A percentile compares a stretch with the other conserved stretches of the same genome.
phyloP scores from a whole-genome alignment of 1,140 invertebrate genomes.

The Papilio aristodemus region DNA sequence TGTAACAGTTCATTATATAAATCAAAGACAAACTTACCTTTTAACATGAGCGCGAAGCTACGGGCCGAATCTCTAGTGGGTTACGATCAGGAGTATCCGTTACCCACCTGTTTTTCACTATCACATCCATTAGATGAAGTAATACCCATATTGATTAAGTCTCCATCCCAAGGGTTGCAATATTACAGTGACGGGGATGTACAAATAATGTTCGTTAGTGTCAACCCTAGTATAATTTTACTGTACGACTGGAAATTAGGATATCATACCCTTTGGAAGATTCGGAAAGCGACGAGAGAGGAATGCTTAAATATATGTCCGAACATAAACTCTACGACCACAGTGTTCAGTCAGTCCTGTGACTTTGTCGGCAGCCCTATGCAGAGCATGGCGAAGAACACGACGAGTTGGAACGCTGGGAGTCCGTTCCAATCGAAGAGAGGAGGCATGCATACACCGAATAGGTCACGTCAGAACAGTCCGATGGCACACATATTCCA shows the following conservation, averaged over 20 bases:
- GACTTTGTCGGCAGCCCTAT: constrained; percentile 66
- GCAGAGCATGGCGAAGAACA: constrained; percentile 57
- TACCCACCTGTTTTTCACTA: constrained; percentile 90
- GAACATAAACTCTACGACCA: constrained; percentile 74
- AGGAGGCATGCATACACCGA: constrained; percentile 50
- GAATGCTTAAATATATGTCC: constrained; percentile 84
- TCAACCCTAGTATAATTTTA: constrained; percentile 82
- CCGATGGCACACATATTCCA: constrained; percentile 82
- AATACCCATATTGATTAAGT: constrained; percentile 89
- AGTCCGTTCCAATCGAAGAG: constrained; percentile 70
- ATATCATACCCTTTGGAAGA: constrained; percentile 90
- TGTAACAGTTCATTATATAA: constrained; percentile 62
- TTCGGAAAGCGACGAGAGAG: constrained; percentile 87
- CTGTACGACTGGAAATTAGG: constrained; percentile 88
- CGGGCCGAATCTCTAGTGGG: constrained; percentile 64
- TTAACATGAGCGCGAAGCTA: constrained; percentile 68
- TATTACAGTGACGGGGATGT: constrained; percentile 78
- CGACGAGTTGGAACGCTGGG: constrained; percentile 61
- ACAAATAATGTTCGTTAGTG: constrained; percentile 80
- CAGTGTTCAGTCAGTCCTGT: constrained; percentile 78
- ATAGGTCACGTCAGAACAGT: constrained; percentile 81
- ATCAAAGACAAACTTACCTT: constrained; percentile 52
- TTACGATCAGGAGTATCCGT: constrained; percentile 65
- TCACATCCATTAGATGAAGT: constrained; percentile 94
- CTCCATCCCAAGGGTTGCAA: constrained; percentile 78